These are phyloP conservation scores for Xenops minutus DNA, from an alignment of 2,797 vertebrate genomes.

Conservation along the genomic window DNA sequence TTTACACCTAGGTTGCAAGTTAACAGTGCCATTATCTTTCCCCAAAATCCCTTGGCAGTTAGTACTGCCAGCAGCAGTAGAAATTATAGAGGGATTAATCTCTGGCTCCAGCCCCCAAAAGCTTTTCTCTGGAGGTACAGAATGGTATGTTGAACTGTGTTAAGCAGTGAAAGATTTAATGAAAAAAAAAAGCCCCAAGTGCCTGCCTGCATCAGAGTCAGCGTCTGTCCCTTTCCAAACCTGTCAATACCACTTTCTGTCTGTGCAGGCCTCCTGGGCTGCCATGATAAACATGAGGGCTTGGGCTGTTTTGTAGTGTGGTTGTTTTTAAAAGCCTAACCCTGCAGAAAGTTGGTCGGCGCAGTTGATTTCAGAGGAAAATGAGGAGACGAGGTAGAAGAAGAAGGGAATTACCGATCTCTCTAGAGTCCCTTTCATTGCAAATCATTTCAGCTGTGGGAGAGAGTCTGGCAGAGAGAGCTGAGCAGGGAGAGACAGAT, in stretches of 20 bases:
- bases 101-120: constrained; percentile 58
- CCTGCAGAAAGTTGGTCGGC: constrained; percentile 57
- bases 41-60: constrained; percentile 67
- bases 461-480: constrained; percentile 26
- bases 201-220: constrained; percentile 24
- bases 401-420: constrained; percentile 1
- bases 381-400: constrained; percentile 55
- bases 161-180: constrained; percentile 72
- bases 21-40: constrained; percentile 68
- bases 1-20: constrained; percentile 61
- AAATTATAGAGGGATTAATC: constrained; percentile 76
- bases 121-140: constrained; percentile 44
- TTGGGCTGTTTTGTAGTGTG: not conserved
- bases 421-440: constrained; percentile 31
- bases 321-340: not conserved
- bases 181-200: constrained; percentile 61
- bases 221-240: constrained; percentile 52
- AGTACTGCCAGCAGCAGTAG: constrained; percentile 57
- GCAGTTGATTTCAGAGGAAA: constrained; percentile 67
- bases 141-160: constrained; percentile 64
- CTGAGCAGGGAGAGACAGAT: constrained; percentile 47
- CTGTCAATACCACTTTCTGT: constrained; percentile 64
- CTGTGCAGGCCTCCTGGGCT: constrained; percentile 22
- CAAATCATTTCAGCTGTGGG: constrained; percentile 44
- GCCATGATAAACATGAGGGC: not conserved